These are phyloP conservation scores for Cheilosia variabilis DNA, from an alignment of 2,888 invertebrate genomes.

Conservation along the genomic window DNA sequence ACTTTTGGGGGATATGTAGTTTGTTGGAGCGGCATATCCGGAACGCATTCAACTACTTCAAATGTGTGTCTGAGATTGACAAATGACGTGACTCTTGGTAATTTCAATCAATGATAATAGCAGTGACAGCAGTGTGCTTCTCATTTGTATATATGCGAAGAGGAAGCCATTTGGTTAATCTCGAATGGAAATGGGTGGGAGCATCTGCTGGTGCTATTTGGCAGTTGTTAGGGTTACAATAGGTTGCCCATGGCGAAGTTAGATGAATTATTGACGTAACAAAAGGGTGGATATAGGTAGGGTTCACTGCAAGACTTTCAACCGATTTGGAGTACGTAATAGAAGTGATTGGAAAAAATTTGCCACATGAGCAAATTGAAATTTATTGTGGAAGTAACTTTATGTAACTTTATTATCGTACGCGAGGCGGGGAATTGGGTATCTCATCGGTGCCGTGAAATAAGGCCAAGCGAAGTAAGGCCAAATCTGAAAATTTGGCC, in stretches of 20 bases:
- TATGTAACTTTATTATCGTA: too few relatives aligned
- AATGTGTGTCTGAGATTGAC: constrained; percentile 73
- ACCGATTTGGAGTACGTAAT: too few relatives aligned
- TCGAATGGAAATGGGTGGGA: constrained; percentile 51
- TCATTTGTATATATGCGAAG: constrained; percentile 14
- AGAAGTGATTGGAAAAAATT: too few relatives aligned
- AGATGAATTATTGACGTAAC: constrained; percentile 48
- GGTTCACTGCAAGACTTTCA: too few relatives aligned
- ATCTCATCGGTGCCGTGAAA: too few relatives aligned
- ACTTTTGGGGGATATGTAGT: constrained; percentile 46
- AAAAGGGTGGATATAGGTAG: background rate
- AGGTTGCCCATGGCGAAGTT: constrained; percentile 13
- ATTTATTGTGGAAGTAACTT: too few relatives aligned
- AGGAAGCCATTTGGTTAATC: constrained; percentile 63
- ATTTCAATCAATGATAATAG: constrained; percentile 71
- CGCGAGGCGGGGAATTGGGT: too few relatives aligned
- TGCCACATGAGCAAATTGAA: too few relatives aligned
- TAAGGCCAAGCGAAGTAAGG: too few relatives aligned
- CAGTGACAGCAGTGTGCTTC: constrained; percentile 44
- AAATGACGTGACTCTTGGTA: constrained; percentile 75
- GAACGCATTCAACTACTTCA: constrained; percentile 65
- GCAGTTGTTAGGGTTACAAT: constrained; percentile 46
- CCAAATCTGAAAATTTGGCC: too few relatives aligned
- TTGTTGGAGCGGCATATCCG: constrained; percentile 53
- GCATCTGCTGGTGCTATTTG: constrained; percentile 53